Base-by-base conservation (phyloP, 2,113 vertebrate species). In the Sylvia atricapilla region DNA sequence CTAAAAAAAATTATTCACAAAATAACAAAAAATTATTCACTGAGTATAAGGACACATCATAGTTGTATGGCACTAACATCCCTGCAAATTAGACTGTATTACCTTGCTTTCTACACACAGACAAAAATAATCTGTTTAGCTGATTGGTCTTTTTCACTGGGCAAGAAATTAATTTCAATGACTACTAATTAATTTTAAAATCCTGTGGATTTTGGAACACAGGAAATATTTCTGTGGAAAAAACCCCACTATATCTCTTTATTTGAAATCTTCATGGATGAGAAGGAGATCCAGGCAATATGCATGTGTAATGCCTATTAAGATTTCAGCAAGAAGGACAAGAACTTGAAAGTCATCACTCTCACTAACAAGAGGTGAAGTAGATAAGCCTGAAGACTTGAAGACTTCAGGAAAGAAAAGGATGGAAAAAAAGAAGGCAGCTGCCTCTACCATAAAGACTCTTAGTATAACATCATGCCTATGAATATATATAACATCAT, bases 151-250 rank as follows among this genome's bases (percentile, higher is more conserved):
- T 73, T 91, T 39, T 81, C 56, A 27, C 49, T 79, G 35, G 75
- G 73, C 69, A 89, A 86, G 15, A 91, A 83, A 76, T 50, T 55
- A 0, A 86, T 64, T 90, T 86, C 67, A 68, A 6, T 59, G 5
- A 75, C 43, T 78, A 96, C n/a, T 35, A 84, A 96, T 82, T 93
- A n/a, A 87, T 84, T 90, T 90, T 47, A 80, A 91, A 96, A 59
- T 35, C 23, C 15, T 16, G n/a, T 24, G 14, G 9, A 80, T 74
- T 74, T 75, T 28, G 44, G 46, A 85, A 92, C 50, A 91, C 13
- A 84, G 60, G 62, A 87, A 62, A 79, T 82, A 43, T 70, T 59
- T 92, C 84, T 95, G 68, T 58, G 56, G 74, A 92, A 94, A 69
- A 62, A 74, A 93, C 7, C 11, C 72, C 23, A 24, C 79, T 94